Evolutionary conservation across 2,113 vertebrate genomes (phyloP).

Genomic region (Epinephelus lanceolatus): DNA sequence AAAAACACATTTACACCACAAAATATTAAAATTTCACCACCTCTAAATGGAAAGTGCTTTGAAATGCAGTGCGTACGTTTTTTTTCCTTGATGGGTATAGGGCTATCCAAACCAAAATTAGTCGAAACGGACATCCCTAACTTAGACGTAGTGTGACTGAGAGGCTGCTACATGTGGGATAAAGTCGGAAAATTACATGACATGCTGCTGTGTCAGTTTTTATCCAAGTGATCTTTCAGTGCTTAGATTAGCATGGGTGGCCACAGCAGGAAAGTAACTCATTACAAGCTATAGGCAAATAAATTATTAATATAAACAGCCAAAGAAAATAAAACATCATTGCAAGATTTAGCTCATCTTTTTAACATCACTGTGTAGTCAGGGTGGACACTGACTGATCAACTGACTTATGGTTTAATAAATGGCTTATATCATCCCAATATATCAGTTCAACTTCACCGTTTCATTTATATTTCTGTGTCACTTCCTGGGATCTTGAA

Average conservation of each 20-base stretch:
- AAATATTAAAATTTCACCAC: too few species aligned
- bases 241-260: slow-evolving; percentile 24
- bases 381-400: slow-evolving; percentile 25
- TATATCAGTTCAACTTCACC: slow-evolving; percentile 17
- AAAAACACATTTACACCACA: too few species aligned
- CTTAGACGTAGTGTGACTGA: neutral
- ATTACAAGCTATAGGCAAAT: slow-evolving; percentile 10
- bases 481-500: slow-evolving; percentile 54
- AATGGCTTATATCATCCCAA: slow-evolving; percentile 41
- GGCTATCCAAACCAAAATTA: too few species aligned
- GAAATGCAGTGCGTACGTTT: too few species aligned
- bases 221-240: slow-evolving; percentile 13
- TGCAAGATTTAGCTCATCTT: neutral
- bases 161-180: neutral
- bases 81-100: too few species aligned
- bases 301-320: slow-evolving; percentile 19
- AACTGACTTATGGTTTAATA: slow-evolving; percentile 25
- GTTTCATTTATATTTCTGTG: slow-evolving; percentile 13
- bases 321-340: slow-evolving; percentile 36
- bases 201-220: slow-evolving; percentile 1
- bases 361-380: slow-evolving; percentile 14
- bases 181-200: slow-evolving; percentile 3
- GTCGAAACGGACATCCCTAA: too few species aligned
- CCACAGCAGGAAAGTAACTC: slow-evolving; percentile 17
- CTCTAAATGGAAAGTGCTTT: too few species aligned